phyloP scores from a whole-genome alignment of 2,888 invertebrate species.

The Agonopterix alstromeriana region DNA sequence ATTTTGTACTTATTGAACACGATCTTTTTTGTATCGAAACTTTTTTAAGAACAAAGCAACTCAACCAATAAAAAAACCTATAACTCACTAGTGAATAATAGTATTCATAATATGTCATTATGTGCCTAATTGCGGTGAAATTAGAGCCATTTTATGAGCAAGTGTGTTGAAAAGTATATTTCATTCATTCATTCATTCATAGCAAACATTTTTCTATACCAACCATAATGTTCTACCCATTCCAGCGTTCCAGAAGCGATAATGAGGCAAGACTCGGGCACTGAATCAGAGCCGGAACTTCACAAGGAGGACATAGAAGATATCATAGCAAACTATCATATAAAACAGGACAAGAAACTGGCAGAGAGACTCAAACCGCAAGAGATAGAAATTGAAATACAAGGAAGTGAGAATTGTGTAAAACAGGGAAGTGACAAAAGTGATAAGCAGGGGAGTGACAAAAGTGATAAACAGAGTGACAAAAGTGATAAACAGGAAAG shows the following conservation, averaged over 20 bases:
- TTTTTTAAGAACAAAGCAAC: too few species aligned
- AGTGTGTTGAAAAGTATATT: too few species aligned
- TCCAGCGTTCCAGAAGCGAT: slow-evolving; percentile 7
- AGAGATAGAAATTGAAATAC: neutral
- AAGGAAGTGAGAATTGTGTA: neutral
- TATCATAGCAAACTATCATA: slow-evolving; percentile 53
- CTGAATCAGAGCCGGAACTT: slow-evolving; percentile 6
- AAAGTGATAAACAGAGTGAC: neutral
- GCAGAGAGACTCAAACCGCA: slow-evolving; percentile 9
- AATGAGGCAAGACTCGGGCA: neutral
- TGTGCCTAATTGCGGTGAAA: too few species aligned
- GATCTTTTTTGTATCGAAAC: too few species aligned
- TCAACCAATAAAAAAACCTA: too few species aligned
- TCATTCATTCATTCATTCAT: too few species aligned
- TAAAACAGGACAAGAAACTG: slow-evolving; percentile 35
- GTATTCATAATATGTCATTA: too few species aligned
- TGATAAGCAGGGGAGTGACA: neutral
- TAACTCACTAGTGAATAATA: too few species aligned
- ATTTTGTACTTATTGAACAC: too few species aligned
- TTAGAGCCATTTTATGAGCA: too few species aligned
- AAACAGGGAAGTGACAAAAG: neutral
- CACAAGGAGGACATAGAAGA: slow-evolving; percentile 51
- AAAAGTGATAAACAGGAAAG: neutral
- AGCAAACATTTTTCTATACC: too few species aligned
- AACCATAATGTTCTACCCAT: neutral